Conservation (phyloP, 2,797 vertebrate species). For the Chaetophractus vellerosus region DNA sequence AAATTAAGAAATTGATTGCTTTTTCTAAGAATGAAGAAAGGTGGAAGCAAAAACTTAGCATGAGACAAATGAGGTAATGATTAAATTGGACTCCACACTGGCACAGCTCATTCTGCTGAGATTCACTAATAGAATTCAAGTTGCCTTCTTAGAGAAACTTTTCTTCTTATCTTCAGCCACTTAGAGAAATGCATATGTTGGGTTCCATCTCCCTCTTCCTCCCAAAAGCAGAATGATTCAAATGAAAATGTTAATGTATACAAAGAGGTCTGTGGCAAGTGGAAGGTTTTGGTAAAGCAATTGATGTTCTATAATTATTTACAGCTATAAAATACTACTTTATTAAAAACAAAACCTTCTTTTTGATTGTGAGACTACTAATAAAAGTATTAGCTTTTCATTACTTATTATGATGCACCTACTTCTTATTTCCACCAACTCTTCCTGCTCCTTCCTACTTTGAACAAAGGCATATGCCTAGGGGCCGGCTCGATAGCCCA, state of each 20-base stretch:
- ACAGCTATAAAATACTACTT: not conserved
- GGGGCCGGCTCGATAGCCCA: no score
- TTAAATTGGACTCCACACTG: not conserved
- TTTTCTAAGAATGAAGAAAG: conserved; percentile 24
- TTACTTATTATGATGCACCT: not conserved
- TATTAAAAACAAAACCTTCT: not conserved
- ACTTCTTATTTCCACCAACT: not conserved
- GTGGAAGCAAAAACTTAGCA: conserved; percentile 30
- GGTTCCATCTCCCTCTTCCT: not conserved
- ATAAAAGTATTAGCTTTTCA: not conserved
- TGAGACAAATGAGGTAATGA: conserved; percentile 47
- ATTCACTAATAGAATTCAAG: not conserved
- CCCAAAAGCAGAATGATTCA: not conserved
- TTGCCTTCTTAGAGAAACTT: not conserved
- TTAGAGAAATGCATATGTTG: not conserved
- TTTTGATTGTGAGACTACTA: not conserved
- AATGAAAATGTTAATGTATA: conserved; percentile 13
- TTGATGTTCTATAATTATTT: not conserved
- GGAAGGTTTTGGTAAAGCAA: not conserved
- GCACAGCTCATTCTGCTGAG: not conserved
- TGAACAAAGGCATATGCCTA: not conserved
- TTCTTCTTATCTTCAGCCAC: not conserved
- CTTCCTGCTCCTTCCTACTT: not conserved
- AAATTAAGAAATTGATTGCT: conserved; percentile 1
- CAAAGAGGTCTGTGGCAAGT: not conserved